A percentile compares a stretch with the other conserved stretches of the same genome.
These are phyloP conservation scores for Ctenicera cuprea DNA, from an alignment of 2,888 invertebrate species.

Conservation along the genomic window DNA sequence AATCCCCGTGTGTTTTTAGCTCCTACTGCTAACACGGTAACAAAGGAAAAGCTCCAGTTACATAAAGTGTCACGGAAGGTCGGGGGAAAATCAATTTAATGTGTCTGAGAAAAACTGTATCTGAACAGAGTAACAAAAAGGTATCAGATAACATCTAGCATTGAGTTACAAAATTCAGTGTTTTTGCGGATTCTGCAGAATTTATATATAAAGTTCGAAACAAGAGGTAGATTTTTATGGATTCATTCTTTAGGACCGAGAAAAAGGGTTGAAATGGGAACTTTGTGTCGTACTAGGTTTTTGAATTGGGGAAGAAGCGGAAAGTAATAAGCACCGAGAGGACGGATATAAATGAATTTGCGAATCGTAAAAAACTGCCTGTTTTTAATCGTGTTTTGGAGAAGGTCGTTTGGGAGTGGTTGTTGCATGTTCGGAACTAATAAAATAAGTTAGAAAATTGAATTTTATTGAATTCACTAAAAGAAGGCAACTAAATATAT, in stretches of 20 bases:
- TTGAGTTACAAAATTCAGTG: conserved; percentile 48
- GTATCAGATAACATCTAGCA: conserved; percentile 47
- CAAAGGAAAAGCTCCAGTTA: conserved; percentile 33
- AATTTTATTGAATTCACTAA: too few species aligned
- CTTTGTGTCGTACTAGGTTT: conserved; percentile 30
- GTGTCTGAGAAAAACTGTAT: conserved; percentile 41
- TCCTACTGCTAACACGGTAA: neutral
- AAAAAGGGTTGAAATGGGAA: conserved; percentile 34
- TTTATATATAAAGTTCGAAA: conserved; percentile 39
- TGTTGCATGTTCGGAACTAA: conserved; percentile 1
- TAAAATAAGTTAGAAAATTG: neutral
- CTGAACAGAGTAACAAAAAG: conserved; percentile 48
- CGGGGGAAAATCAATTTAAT: conserved; percentile 48
- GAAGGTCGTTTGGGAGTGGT: neutral
- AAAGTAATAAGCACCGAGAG: conserved; percentile 17
- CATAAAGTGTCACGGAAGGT: conserved; percentile 42
- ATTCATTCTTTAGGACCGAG: conserved; percentile 5
- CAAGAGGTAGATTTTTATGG: conserved; percentile 42
- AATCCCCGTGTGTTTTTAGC: neutral
- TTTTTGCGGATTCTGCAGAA: conserved; percentile 43
- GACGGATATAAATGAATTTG: conserved; percentile 19
- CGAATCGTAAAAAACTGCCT: neutral
- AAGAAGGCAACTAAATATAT: too few species aligned
- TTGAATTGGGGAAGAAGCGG: conserved; percentile 5
- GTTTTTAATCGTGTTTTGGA: neutral